Base-by-base conservation (phyloP, 2,888 invertebrate genomes). In the Phalangium opilio region DNA sequence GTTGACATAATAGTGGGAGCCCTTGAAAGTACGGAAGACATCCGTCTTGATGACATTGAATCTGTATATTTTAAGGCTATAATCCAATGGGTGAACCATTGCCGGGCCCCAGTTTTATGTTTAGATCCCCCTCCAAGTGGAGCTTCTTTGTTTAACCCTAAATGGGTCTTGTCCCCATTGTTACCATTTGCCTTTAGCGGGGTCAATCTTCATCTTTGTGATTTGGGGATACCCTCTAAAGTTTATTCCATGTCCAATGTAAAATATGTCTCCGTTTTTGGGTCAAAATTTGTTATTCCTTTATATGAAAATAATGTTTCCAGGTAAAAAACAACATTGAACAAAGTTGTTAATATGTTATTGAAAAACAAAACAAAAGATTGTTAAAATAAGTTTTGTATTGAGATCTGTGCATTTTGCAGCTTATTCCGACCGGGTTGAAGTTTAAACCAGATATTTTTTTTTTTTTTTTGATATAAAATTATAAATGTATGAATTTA, bases 191-290 rank as follows among this genome's bases (percentile, higher is more conserved):
- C 74, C 7, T 73, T 77, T 64, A 53, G 55, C 36, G 58, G 57
- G 39, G 80, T 83, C 43, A 79, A 80, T 66, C 70, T 86, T 58
- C 86, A 84, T 71, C 74, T 89, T 55, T 84, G 83, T 64, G 83
- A 87, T 71, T 73, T 87, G 61, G 83, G 82, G 57, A 75, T 87
- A 61, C 87, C 90, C 21, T 71, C 75, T 56, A 75, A 76, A 63
- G 74, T 86, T 59, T 86, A 81, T 70, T 70, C 73, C 45, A 79
- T 80, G 59, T 76, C 79, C 57, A 79, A 79, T 47, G 78, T 89
- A 52, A 73, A 73, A 54, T 90, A 87, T 70, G 76, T 77, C 60
- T 81, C 86, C 55, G 89, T 89, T 7, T 90, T 87, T 61, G 81
- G 81, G 46, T 77, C 81, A 47, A 83, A 83, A 68, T 81, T 81